A percentile compares a stretch with the other conserved stretches of the same genome.
Evolutionary conservation across 2,888 invertebrate species (phyloP).

Genomic region (Chymomyza fuscimana): DNA sequence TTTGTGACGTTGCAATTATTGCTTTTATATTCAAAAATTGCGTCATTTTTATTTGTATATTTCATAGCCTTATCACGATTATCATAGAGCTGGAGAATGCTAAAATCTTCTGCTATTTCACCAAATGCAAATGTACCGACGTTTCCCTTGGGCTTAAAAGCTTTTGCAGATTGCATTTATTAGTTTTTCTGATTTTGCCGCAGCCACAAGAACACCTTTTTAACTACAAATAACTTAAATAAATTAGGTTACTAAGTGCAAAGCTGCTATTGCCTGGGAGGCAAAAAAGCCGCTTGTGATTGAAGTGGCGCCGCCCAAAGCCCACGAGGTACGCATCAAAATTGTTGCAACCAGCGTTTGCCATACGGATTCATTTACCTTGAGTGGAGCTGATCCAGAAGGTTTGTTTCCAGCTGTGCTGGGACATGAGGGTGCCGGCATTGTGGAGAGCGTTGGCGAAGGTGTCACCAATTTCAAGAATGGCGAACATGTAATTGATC

Average conservation of each 20-base stretch:
- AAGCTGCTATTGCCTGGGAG: constrained; percentile 98
- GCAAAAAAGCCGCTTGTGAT: constrained; percentile 92
- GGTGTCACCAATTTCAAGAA: constrained; percentile 92
- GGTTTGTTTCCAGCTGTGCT: constrained; percentile 94
- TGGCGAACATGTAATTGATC: constrained; percentile 98
- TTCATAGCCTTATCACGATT: not conserved
- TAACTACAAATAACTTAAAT: not conserved
- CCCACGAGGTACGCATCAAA: constrained; percentile 93
- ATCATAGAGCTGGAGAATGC: not conserved
- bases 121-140: no score
- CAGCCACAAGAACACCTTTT: not conserved
- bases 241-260: constrained; percentile 89
- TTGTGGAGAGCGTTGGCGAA: constrained; percentile 98
- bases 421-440: constrained; percentile 97
- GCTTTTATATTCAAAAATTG: no score
- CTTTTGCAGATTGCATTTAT: not conserved
- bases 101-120: not conserved
- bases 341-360: constrained; percentile 90
- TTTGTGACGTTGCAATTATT: no score
- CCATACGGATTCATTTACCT: constrained; percentile 95
- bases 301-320: constrained; percentile 95
- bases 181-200: not conserved
- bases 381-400: constrained; percentile 93
- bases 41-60: no score
- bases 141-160: no score